Evolutionary conservation across 2,888 invertebrate genomes (phyloP), one percentile per base, ranked within the genome.

Genomic region (Cylindroiulus punctatus): DNA sequence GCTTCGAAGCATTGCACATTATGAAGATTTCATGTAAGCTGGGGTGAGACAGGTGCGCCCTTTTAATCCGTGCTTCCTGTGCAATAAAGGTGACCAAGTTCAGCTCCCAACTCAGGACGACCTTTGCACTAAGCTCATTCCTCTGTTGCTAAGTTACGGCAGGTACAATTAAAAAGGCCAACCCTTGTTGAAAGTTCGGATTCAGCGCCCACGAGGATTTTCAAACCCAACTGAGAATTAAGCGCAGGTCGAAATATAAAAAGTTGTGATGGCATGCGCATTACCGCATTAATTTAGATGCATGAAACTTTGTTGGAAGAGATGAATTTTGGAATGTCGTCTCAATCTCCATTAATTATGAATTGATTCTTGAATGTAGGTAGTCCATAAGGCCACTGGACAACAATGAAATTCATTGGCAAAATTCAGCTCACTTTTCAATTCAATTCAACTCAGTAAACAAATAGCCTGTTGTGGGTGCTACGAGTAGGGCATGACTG

Each of bases 81-180:
- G 65, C 65, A 26, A 65, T 65, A 65, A 65, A 65, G 65, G 65
- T 65, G 65, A 26, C 65, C 65, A 65, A 65, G 65, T 65, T 65
- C 65, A 65, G 26, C 65, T 65, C 65, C 65, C 65, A 26, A 26
- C 65, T 26, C 8, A 65, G 10, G 26, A 26, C 65, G 65, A 65
- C 65, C 65, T 65, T 65, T 65, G 65, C 65, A 26, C 65, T 65
- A 65, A 65, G 65, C 65, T 65, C 65, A 65, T 65, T 65, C 26
- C 12, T 65, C 26, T 26, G 65, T 65, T 65, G 65, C 65, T 65
- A 65, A 12, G 65, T 12, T 65, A 65, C 65, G 26, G 65, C 65
- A 65, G 26, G 65, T 65, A 65, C 65, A 65, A 65, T 65, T 65
- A 65, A 65, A 65, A 65, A 65, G 65, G 65, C 65, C 65, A 65